Evolutionary conservation across 1,140 invertebrate species (phyloP).

Genomic region (Pogonus chalceus): DNA sequence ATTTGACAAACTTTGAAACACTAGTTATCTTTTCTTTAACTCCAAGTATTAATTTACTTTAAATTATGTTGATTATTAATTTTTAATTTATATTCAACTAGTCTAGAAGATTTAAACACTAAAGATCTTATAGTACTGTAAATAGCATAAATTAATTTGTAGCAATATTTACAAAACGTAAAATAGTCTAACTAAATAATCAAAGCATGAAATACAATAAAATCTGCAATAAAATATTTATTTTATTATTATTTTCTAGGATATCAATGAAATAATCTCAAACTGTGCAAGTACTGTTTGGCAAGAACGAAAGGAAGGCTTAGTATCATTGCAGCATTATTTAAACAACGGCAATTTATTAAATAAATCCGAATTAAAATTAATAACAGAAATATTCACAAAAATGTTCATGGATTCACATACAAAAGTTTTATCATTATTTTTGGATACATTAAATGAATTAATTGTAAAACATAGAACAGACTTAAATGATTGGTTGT

Average conservation of each 20-base stretch:
- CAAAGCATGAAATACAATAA: too few species aligned
- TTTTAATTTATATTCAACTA: too few species aligned
- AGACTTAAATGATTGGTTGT: slow-evolving; percentile 85
- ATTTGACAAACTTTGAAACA: too few species aligned
- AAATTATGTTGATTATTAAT: too few species aligned
- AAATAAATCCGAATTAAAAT: slow-evolving; percentile 58
- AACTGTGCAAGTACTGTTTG: slow-evolving; percentile 80
- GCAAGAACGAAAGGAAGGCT: slow-evolving; percentile 86
- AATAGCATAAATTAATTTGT: too few species aligned
- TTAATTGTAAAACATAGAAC: slow-evolving; percentile 77
- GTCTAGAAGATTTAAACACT: too few species aligned
- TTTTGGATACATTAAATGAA: slow-evolving; percentile 85
- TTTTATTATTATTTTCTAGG: slow-evolving; percentile 38
- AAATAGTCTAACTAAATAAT: too few species aligned
- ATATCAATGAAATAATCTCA: slow-evolving; percentile 80
- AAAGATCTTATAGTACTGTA: too few species aligned
- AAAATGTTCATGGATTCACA: slow-evolving; percentile 98
- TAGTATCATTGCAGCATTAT: slow-evolving; percentile 69
- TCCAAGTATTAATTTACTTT: too few species aligned
- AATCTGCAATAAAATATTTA: too few species aligned
- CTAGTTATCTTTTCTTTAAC: too few species aligned
- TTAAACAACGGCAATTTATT: slow-evolving; percentile 61
- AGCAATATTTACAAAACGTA: too few species aligned
- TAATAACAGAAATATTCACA: slow-evolving; percentile 82
- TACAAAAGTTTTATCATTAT: slow-evolving; percentile 88